A percentile compares a stretch with the other conserved stretches of the same genome.
phyloP scores from a whole-genome alignment of 2,113 vertebrate genomes.

The Acrocephalus arundinaceus region DNA sequence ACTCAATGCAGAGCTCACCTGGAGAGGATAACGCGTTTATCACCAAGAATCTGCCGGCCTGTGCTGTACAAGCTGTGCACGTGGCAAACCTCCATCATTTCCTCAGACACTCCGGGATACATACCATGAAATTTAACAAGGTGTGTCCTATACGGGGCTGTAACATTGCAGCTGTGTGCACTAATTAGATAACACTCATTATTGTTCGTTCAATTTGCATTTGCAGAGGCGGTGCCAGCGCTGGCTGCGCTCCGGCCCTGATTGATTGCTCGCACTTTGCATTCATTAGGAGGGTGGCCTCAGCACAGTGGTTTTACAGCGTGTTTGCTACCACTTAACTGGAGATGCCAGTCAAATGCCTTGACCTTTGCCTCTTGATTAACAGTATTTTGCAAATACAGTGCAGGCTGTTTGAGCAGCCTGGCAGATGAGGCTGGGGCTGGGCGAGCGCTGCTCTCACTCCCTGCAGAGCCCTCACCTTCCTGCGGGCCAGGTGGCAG shows the following conservation, averaged over 20 bases:
- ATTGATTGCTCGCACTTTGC: slow-evolving; percentile 13
- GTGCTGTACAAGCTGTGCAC: neutral
- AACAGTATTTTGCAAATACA: neutral
- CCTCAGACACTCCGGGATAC: neutral
- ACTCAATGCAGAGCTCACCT: neutral
- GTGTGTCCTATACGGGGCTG: neutral
- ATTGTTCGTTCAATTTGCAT: slow-evolving; percentile 32
- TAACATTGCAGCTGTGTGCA: slow-evolving; percentile 37
- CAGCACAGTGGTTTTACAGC: slow-evolving; percentile 14
- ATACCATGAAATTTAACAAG: slow-evolving; percentile 48
- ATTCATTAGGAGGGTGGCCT: slow-evolving; percentile 11
- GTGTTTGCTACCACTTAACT: neutral
- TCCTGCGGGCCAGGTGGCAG: fast-evolving
- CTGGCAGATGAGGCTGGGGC: neutral
- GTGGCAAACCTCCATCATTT: neutral
- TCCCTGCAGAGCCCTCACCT: neutral
- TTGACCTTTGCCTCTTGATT: neutral
- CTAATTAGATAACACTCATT: slow-evolving; percentile 45
- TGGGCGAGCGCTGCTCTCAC: fast-evolving
- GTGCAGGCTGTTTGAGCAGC: neutral
- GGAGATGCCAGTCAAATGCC: slow-evolving; percentile 7
- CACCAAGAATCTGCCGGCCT: neutral
- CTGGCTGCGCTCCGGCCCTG: neutral
- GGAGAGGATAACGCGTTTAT: neutral
- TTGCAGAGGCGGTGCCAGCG: slow-evolving; percentile 18